Conservation (phyloP, 2,113 vertebrate species). For the Cairina moschata region DNA sequence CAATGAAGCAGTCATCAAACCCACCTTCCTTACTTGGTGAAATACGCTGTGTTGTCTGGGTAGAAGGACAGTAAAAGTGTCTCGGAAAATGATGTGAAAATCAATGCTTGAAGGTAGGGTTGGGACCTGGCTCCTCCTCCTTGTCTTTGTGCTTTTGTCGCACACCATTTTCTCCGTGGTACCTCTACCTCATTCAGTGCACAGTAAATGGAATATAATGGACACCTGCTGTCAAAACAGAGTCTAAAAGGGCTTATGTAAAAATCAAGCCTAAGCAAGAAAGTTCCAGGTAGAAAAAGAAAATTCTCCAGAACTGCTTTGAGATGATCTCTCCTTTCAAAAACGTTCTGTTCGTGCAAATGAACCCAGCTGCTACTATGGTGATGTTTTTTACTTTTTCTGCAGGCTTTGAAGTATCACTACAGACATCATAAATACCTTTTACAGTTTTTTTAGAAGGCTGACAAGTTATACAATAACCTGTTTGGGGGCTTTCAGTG, state of each 20-base stretch:
- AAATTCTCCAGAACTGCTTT: neutral
- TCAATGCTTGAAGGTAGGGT: neutral
- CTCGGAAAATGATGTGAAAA: neutral
- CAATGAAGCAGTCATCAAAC: neutral
- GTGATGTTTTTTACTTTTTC: neutral
- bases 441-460: neutral
- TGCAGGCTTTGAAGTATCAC: neutral
- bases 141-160: slow-evolving; percentile 1
- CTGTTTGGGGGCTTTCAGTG: slow-evolving; percentile 11
- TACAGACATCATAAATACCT: slow-evolving; percentile 19
- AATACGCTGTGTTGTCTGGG: neutral
- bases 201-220: neutral
- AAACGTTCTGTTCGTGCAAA: neutral
- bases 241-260: neutral
- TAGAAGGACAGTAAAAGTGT: neutral
- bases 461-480: slow-evolving; percentile 38
- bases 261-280: neutral
- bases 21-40: neutral
- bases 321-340: neutral
- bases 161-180: neutral
- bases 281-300: neutral
- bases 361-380: slow-evolving; percentile 11
- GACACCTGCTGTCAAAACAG: neutral
- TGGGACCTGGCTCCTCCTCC: neutral
- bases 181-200: neutral